phyloP scores from a whole-genome alignment of 2,888 invertebrate genomes.

The Phlogophora meticulosa region DNA sequence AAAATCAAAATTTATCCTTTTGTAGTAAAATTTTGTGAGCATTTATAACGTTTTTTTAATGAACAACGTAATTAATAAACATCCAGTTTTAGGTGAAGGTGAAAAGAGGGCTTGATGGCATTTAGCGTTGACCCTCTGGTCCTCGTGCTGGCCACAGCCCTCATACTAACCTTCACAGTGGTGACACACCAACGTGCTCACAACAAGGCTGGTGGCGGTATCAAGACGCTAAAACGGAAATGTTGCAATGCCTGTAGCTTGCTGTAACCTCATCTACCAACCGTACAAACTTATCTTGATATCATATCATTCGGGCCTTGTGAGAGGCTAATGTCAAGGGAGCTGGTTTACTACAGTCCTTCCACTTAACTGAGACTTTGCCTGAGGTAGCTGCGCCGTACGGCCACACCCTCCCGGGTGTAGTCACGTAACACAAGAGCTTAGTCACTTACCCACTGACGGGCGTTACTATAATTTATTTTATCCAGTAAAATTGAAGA shows the following conservation, averaged over 20 bases:
- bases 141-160: background rate
- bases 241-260: background rate
- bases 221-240: background rate
- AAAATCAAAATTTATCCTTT: slow-evolving; percentile 12
- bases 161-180: no score
- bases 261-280: no score
- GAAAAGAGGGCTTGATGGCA: background rate
- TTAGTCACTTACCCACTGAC: no score
- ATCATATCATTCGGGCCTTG: background rate
- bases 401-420: no score
- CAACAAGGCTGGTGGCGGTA: no score
- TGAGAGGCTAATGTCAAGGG: background rate
- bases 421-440: no score
- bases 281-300: background rate
- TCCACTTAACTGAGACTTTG: no score
- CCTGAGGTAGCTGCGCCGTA: no score
- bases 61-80: no score
- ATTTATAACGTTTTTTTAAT: background rate
- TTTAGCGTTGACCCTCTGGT: background rate
- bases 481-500: no score
- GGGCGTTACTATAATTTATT: no score
- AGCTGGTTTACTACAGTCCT: background rate
- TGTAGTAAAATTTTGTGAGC: slow-evolving; percentile 49
- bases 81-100: background rate
- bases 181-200: no score